A percentile compares a stretch with the other conserved stretches of the same genome.
phyloP scores from a whole-genome alignment of 2,113 vertebrate species.

The Ondatra zibethicus region DNA sequence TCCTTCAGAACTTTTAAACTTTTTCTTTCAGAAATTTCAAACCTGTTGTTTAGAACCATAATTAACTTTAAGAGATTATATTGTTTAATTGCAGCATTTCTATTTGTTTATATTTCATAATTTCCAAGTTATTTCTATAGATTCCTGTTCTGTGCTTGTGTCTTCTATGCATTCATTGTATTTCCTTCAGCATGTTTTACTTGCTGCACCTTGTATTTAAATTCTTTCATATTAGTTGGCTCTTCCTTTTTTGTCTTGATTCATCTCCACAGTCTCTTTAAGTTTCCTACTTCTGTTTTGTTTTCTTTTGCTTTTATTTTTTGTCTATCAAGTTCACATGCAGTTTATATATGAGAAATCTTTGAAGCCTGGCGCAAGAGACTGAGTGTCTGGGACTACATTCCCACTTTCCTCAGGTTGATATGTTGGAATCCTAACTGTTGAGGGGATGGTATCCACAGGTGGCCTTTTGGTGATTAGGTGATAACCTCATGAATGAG shows the following conservation, averaged over 20 bases:
- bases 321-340: background rate
- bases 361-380: background rate
- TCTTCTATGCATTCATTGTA: background rate
- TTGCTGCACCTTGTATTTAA: background rate
- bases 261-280: background rate
- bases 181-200: conserved; percentile 27
- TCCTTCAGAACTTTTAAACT: background rate
- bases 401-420: background rate
- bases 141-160: background rate
- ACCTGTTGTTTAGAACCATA: background rate
- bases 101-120: background rate
- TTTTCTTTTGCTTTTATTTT: background rate
- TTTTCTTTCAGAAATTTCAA: conserved; percentile 4
- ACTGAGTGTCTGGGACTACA: background rate
- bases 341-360: background rate
- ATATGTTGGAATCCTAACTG: background rate
- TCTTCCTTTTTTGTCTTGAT: background rate
- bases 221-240: background rate
- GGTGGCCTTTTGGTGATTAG: background rate
- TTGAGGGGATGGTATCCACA: background rate
- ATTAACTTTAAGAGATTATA: background rate
- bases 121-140: background rate
- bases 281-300: background rate
- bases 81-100: conserved; percentile 3
- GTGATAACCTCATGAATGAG: background rate